These are phyloP conservation scores for Cactoblastis cactorum DNA, from an alignment of 2,888 invertebrate genomes.

Conservation along the genomic window DNA sequence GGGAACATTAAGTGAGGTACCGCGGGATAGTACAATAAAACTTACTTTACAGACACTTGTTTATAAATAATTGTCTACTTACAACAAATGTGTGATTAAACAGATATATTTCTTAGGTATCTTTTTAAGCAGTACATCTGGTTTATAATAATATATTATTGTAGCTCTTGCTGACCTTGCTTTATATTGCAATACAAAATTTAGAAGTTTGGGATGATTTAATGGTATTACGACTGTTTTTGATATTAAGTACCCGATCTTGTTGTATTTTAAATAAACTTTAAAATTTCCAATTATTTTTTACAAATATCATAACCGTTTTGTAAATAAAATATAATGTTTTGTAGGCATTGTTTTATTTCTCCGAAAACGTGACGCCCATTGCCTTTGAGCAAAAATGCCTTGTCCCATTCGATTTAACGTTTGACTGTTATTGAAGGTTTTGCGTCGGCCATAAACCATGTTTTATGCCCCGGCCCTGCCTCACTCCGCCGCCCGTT, in stretches of 20 bases:
- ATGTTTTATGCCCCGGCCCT: conserved; percentile 67
- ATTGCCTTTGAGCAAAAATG: conserved; percentile 42
- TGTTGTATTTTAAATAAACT: too few relatives aligned
- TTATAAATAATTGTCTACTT: too few relatives aligned
- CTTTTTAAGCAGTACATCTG: too few relatives aligned
- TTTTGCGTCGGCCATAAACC: conserved; percentile 67
- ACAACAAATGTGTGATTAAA: too few relatives aligned
- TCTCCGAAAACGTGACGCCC: conserved; percentile 32
- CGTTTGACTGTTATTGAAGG: conserved; percentile 62
- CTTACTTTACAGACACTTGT: too few relatives aligned
- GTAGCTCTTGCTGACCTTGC: too few relatives aligned
- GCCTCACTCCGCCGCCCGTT: conserved; percentile 50
- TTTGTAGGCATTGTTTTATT: conserved; percentile 9
- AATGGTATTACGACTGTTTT: too few relatives aligned
- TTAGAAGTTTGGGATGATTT: too few relatives aligned
- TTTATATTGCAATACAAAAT: too few relatives aligned
- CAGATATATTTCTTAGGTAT: too few relatives aligned
- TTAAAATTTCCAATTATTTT: not conserved
- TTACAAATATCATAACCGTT: not conserved
- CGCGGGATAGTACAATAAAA: conserved; percentile 3
- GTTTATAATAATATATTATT: too few relatives aligned
- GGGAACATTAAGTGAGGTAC: conserved; percentile 40
- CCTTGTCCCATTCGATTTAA: conserved; percentile 47
- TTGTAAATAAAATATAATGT: not conserved
- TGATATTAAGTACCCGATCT: too few relatives aligned